phyloP scores from a whole-genome alignment of 2,797 vertebrate genomes.

The Hoplostethus atlanticus region DNA sequence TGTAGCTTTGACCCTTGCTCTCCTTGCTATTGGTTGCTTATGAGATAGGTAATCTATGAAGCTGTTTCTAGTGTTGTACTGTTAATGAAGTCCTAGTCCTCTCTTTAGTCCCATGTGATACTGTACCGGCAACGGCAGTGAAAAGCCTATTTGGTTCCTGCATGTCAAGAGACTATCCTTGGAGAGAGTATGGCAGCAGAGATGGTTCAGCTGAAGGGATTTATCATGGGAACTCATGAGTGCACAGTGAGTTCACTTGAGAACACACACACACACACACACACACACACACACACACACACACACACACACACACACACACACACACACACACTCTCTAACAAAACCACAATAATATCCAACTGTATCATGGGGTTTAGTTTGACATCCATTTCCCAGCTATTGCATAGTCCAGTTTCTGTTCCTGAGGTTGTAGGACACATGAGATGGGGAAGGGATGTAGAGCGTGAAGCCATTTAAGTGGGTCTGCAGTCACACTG shows the following conservation, averaged over 20 bases:
- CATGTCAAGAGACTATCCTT: not conserved
- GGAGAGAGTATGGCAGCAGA: not conserved
- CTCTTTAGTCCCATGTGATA: not conserved
- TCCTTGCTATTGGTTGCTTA: not conserved
- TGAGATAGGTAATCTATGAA: not conserved
- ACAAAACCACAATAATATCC: not conserved
- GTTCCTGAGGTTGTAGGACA: slow-evolving; percentile 57
- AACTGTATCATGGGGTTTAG: slow-evolving; percentile 23
- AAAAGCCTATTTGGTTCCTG: not conserved
- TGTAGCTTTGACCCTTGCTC: not conserved
- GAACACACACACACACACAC: not conserved
- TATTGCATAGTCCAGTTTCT: slow-evolving; percentile 39
- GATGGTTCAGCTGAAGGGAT: not conserved
- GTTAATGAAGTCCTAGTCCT: not conserved
- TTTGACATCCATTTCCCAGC: slow-evolving; percentile 65
- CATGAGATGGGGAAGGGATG: slow-evolving; percentile 64
- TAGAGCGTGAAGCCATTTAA: slow-evolving; percentile 78
- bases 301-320: not conserved
- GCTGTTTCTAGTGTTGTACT: not conserved
- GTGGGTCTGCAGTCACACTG: slow-evolving; percentile 57
- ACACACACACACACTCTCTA: not conserved
- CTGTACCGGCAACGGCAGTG: not conserved
- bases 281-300: no score
- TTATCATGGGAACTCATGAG: not conserved
- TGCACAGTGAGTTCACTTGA: not conserved